Evolutionary conservation across 1,140 invertebrate genomes (phyloP).

Genomic region (Anastatus disparis): DNA sequence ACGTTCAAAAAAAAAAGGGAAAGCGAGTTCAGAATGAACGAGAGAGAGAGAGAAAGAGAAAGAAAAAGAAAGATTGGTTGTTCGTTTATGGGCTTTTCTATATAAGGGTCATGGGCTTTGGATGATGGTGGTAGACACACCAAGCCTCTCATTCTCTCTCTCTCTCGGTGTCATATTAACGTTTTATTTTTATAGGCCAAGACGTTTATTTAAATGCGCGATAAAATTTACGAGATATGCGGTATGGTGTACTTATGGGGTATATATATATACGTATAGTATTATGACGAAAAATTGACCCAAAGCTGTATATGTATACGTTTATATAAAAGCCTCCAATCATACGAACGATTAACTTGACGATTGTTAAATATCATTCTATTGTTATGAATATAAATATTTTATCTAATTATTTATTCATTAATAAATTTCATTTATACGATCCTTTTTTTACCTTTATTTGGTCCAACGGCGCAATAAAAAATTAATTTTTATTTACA

Average conservation of each 20-base stretch:
- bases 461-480: no score
- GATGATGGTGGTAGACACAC: no score
- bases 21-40: slow-evolving; percentile 37
- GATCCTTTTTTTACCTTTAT: no score
- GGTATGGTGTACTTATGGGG: slow-evolving; percentile 26
- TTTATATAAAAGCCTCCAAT: slow-evolving; percentile 20
- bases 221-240: slow-evolving; percentile 40
- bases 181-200: slow-evolving; percentile 42
- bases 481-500: no score
- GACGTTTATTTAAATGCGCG: slow-evolving; percentile 42
- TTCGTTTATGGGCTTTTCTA: slow-evolving; percentile 42
- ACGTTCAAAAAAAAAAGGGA: slow-evolving; percentile 47
- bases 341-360: slow-evolving; percentile 37
- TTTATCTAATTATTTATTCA: not conserved
- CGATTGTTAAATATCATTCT: slow-evolving; percentile 8
- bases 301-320: slow-evolving; percentile 3
- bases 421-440: no score
- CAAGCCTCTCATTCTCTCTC: not conserved
- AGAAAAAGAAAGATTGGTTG: no score
- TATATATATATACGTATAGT: no score
- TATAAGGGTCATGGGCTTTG: slow-evolving; percentile 28
- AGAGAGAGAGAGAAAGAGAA: no score
- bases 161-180: slow-evolving; percentile 38
- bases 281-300: slow-evolving; percentile 35
- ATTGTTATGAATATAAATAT: not conserved